These are phyloP conservation scores for Coreius guichenoti DNA, from an alignment of 2,797 vertebrate species.

Conservation along the genomic window DNA sequence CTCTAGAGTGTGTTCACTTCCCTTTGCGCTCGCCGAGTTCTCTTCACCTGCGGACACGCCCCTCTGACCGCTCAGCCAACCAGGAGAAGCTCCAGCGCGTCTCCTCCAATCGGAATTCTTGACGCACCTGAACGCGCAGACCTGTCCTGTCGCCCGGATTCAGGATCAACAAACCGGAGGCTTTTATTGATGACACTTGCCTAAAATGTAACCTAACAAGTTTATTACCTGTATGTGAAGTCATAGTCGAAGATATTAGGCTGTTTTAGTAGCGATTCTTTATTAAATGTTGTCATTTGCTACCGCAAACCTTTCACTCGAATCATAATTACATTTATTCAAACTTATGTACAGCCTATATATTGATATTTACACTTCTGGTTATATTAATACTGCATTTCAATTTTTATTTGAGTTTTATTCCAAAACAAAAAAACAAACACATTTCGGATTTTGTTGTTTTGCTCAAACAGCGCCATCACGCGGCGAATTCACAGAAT, in stretches of 20 bases:
- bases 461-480: not conserved
- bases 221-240: not conserved
- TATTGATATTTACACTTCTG: not conserved
- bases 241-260: too few species aligned
- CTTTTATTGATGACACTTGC: not conserved
- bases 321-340: not conserved
- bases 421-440: too few species aligned
- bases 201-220: too few species aligned
- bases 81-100: not conserved
- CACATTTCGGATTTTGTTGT: not conserved
- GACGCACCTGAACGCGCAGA: not conserved
- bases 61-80: not conserved
- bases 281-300: not conserved
- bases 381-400: not conserved
- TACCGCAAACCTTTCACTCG: not conserved
- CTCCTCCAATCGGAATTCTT: not conserved
- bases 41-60: conserved; percentile 24
- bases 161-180: not conserved
- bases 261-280: not conserved
- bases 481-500: not conserved
- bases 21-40: not conserved
- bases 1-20: not conserved
- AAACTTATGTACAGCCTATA: not conserved
- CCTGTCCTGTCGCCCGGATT: conserved; percentile 10
- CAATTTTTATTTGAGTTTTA: too few species aligned